Evolutionary conservation across 1,140 invertebrate species (phyloP).

Genomic region (Epicauta chinensis): DNA sequence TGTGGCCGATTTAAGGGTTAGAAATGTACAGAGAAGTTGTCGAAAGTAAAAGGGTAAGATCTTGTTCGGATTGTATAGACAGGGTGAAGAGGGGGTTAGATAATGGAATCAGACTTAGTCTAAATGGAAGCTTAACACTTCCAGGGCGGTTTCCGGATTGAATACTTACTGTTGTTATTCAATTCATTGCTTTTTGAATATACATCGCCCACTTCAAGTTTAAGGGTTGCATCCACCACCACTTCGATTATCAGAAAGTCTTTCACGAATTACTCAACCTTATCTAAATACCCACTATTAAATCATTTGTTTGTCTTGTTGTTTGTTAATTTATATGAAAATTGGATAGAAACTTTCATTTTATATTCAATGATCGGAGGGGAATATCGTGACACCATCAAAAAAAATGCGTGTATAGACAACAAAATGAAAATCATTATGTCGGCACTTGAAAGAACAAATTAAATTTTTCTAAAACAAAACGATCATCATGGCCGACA

Average conservation of each 20-base stretch:
- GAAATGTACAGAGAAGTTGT: constrained; percentile 10
- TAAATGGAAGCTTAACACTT: constrained; percentile 39
- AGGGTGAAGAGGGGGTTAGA: constrained; percentile 19
- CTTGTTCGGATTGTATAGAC: constrained; percentile 12
- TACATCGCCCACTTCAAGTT: constrained; percentile 34
- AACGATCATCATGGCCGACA: constrained; percentile 20
- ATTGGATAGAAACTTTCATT: not conserved
- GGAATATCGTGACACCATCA: too few species aligned
- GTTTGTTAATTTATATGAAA: not conserved
- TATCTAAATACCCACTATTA: constrained; percentile 25
- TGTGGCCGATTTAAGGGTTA: constrained; percentile 4
- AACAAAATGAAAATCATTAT: constrained; percentile 17
- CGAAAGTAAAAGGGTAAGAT: constrained; percentile 35
- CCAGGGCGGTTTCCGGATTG: constrained; percentile 35
- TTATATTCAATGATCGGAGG: too few species aligned
- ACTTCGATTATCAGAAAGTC: too few species aligned
- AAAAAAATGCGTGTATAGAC: too few species aligned
- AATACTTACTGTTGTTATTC: constrained; percentile 29
- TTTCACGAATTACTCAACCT: constrained; percentile 3
- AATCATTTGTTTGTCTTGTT: constrained; percentile 26
- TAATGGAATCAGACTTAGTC: constrained; percentile 39
- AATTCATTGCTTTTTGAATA: constrained; percentile 37
- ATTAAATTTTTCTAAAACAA: constrained; percentile 21
- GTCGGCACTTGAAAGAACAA: constrained; percentile 21
- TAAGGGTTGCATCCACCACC: constrained; percentile 7